Percentiles rank a stretch among this genome's conserved stretches.
These are phyloP conservation scores for Spea bombifrons DNA, from an alignment of 2,113 vertebrate species.

Conservation along the genomic window DNA sequence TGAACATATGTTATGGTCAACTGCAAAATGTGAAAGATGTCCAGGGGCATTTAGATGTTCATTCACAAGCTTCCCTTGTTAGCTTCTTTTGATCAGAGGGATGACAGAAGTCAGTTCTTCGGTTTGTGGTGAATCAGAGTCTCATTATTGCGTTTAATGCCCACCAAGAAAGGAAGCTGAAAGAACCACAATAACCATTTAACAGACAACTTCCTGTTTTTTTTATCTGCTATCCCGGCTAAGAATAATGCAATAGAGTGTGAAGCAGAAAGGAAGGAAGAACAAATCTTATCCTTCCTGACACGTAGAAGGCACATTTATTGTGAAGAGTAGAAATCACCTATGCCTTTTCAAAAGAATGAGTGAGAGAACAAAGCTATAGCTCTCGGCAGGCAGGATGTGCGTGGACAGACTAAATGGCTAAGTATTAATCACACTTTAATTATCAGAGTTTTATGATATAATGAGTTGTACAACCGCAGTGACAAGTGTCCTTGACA, in stretches of 20 bases:
- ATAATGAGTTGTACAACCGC: neutral
- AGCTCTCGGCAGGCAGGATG: neutral
- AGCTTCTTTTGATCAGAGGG: neutral
- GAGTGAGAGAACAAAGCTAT: neutral
- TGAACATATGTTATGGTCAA: neutral
- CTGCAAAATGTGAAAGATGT: neutral
- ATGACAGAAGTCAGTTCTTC: conserved; percentile 28
- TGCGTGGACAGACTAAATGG: neutral
- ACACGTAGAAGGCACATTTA: conserved; percentile 4
- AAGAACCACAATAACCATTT: conserved; percentile 59
- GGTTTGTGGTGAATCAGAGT: conserved; percentile 50
- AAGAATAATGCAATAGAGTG: conserved; percentile 23
- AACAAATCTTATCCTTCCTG: conserved; percentile 9
- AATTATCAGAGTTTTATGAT: neutral
- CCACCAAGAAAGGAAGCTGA: conserved; percentile 60
- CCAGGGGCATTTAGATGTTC: conserved; percentile 4
- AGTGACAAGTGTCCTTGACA: too few relatives aligned
- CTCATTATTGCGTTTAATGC: conserved; percentile 53
- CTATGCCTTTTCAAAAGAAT: neutral
- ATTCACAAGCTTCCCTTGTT: neutral
- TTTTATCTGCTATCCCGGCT: conserved; percentile 50
- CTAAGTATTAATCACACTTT: neutral
- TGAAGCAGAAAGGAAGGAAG: conserved; percentile 22
- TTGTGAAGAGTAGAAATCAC: neutral
- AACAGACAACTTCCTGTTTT: conserved; percentile 68